These are phyloP conservation scores for Drosophila kanekoi DNA, from an alignment of 2,888 invertebrate species.

Conservation along the genomic window DNA sequence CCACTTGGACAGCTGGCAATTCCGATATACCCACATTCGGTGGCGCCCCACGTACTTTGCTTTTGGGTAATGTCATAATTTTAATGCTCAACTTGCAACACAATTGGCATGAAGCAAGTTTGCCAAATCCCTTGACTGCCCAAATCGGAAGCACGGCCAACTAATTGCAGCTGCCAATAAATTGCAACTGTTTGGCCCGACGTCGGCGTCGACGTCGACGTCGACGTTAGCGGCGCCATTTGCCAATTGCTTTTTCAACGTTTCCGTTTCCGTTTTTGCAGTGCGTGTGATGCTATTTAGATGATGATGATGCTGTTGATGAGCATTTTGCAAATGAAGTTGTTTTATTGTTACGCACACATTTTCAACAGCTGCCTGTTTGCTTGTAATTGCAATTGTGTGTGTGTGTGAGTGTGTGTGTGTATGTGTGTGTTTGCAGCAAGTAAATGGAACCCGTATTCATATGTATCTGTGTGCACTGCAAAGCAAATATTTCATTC, in stretches of 20 bases:
- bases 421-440: conserved; percentile 15
- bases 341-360: conserved; percentile 51
- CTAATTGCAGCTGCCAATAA: conserved; percentile 69
- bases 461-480: conserved; percentile 28
- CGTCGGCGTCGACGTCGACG: background rate
- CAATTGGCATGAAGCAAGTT: conserved; percentile 47
- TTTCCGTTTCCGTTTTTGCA: conserved; percentile 67
- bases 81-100: conserved; percentile 39
- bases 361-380: conserved; percentile 22
- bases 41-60: conserved; percentile 5
- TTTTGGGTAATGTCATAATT: conserved; percentile 35
- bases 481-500: conserved; percentile 70
- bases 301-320: conserved; percentile 32
- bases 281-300: conserved; percentile 51
- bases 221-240: conserved; percentile 45
- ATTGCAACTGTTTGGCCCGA: conserved; percentile 47
- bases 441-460: conserved; percentile 14
- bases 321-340: conserved; percentile 38
- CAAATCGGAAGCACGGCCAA: conserved; percentile 48
- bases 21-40: background rate
- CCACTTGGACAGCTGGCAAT: too few relatives aligned
- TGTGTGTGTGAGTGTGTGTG: conserved; percentile 8
- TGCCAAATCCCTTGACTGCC: conserved; percentile 33
- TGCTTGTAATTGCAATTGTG: background rate
- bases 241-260: conserved; percentile 74